These are phyloP conservation scores for Pelodiscus sinensis DNA, from an alignment of 2,113 vertebrate genomes.

Conservation along the genomic window DNA sequence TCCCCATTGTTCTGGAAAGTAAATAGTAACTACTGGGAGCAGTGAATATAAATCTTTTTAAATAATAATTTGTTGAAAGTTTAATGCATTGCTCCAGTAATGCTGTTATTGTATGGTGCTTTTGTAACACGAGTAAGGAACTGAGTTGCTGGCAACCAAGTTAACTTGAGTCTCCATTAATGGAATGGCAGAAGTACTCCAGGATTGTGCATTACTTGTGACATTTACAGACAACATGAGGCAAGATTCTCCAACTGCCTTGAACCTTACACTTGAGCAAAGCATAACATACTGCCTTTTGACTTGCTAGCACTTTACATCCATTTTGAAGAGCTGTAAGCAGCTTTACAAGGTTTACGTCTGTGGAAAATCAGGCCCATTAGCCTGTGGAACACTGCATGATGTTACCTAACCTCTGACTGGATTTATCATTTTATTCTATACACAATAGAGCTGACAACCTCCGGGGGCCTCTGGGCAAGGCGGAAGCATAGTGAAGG, in stretches of 20 bases:
- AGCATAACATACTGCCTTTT: not conserved
- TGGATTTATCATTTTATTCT: too few species aligned
- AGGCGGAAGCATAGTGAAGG: too few species aligned
- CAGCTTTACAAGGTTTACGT: too few species aligned
- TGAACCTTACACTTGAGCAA: not conserved
- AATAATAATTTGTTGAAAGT: not conserved
- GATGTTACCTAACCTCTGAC: not conserved
- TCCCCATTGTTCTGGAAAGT: not conserved
- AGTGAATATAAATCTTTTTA: not conserved
- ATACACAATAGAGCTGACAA: too few species aligned
- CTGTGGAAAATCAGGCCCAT: not conserved
- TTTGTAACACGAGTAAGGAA: not conserved
- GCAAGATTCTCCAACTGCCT: not conserved
- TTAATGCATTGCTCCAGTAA: not conserved
- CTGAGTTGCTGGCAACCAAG: not conserved
- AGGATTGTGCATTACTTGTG: not conserved
- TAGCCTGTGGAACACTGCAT: not conserved
- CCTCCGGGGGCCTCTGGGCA: too few species aligned
- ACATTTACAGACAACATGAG: not conserved
- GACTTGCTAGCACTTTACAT: not conserved
- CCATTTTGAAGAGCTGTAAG: not conserved
- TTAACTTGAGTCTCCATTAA: not conserved
- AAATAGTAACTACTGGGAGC: not conserved
- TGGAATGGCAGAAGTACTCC: not conserved
- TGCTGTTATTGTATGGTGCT: not conserved